Evolutionary conservation across 2,113 vertebrate genomes (phyloP).

Genomic region (Etheostoma spectabile): DNA sequence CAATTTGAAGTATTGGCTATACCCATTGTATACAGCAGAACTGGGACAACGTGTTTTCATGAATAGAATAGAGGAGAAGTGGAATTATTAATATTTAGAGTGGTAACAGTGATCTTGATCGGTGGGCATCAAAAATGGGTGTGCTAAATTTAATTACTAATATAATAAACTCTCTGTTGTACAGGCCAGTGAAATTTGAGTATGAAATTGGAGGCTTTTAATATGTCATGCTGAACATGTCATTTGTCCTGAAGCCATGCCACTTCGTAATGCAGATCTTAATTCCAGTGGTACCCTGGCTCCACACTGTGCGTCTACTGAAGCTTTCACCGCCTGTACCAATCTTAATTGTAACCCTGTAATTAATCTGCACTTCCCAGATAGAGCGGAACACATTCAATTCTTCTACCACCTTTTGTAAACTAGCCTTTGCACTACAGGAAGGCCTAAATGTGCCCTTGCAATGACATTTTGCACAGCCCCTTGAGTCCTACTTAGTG

Average conservation of each 20-base stretch:
- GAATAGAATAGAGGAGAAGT: constrained; percentile 22
- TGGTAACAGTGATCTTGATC: constrained; percentile 8
- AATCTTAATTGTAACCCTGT: constrained; percentile 30
- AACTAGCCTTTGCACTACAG: constrained; percentile 20
- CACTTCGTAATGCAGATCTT: constrained; percentile 21
- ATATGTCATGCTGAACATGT: constrained; percentile 6
- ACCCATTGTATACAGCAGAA: not conserved
- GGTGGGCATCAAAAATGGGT: not conserved
- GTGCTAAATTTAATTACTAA: not conserved
- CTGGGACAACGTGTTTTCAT: not conserved
- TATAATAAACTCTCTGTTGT: constrained; percentile 5
- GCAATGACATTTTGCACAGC: constrained; percentile 25
- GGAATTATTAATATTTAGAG: constrained; percentile 4
- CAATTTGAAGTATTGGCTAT: constrained; percentile 49
- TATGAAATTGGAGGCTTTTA: constrained; percentile 5
- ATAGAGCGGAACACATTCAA: constrained; percentile 17
- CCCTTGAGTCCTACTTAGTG: constrained; percentile 51
- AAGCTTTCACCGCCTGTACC: constrained; percentile 14
- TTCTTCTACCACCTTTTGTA: constrained; percentile 32
- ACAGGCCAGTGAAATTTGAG: not conserved
- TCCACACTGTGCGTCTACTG: not conserved
- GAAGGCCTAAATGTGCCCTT: constrained; percentile 44
- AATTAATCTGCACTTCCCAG: constrained; percentile 33
- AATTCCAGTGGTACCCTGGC: constrained; percentile 8
- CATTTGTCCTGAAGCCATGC: constrained; percentile 18